Evolutionary conservation across 2,888 invertebrate species (phyloP).

Genomic region (Lepidonotus clava): DNA sequence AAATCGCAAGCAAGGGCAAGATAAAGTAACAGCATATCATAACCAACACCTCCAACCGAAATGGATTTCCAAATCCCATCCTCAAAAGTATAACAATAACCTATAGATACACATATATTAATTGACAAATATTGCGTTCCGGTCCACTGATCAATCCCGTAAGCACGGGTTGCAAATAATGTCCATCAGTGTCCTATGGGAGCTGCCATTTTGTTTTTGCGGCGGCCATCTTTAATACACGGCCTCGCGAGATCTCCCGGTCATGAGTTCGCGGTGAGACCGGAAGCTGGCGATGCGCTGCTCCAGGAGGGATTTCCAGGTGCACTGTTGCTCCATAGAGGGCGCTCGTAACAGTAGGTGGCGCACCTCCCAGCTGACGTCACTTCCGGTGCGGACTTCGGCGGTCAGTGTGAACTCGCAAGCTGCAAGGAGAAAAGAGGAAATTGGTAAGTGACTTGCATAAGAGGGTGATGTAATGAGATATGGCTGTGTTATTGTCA

Average conservation of each 20-base stretch:
- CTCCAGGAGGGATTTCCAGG: conserved; percentile 76
- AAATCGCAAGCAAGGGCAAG: too few relatives aligned
- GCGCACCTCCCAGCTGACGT: conserved; percentile 23
- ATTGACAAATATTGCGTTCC: too few relatives aligned
- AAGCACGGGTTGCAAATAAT: too few relatives aligned
- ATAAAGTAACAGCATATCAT: too few relatives aligned
- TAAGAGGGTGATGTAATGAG: background rate
- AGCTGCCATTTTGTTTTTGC: too few relatives aligned
- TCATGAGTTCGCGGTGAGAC: conserved; percentile 49
- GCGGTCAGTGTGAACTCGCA: conserved; percentile 49
- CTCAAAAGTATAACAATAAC: too few relatives aligned
- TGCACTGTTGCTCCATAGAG: conserved; percentile 73
- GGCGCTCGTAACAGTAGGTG: conserved; percentile 69
- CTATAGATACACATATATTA: too few relatives aligned
- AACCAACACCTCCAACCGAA: too few relatives aligned
- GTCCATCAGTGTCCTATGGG: too few relatives aligned
- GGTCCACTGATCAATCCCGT: too few relatives aligned
- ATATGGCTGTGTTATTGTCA: background rate
- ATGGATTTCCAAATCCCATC: too few relatives aligned
- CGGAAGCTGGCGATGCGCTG: conserved; percentile 70
- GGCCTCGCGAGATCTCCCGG: conserved; percentile 1
- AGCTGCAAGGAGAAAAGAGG: conserved; percentile 41
- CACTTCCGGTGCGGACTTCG: background rate
- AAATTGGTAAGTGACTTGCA: too few relatives aligned
- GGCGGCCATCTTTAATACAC: background rate